Conservation (phyloP, 2,113 vertebrate species). For the Platichthys stellatus region DNA sequence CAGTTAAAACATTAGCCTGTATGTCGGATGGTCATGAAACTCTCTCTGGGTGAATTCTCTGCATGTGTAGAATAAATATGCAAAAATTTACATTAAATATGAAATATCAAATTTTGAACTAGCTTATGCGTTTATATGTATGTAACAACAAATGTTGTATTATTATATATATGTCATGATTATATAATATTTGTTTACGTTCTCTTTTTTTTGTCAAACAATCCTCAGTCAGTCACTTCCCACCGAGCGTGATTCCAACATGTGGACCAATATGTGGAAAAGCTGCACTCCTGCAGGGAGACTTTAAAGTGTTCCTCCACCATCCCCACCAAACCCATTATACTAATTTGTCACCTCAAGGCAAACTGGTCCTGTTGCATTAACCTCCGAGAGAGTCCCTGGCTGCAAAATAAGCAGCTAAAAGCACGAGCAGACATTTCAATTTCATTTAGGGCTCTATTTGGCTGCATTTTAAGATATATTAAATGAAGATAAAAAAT, state of each 20-base stretch:
- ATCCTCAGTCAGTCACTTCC: background rate
- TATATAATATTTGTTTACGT: background rate
- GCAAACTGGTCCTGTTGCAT: conserved; percentile 15
- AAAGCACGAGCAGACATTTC: background rate
- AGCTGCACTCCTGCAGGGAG: background rate
- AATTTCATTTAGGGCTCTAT: background rate
- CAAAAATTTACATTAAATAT: too few relatives aligned
- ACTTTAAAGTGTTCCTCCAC: conserved; percentile 13
- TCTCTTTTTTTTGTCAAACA: background rate
- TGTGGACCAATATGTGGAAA: background rate
- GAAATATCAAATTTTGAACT: too few relatives aligned
- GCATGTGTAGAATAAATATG: too few relatives aligned
- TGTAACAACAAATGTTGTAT: background rate
- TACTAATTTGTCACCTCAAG: conserved; percentile 37
- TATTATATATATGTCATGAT: background rate
- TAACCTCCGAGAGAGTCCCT: conserved; percentile 20
- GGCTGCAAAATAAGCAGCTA: conserved; percentile 23
- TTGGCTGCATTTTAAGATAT: conserved; percentile 7
- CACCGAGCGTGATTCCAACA: background rate
- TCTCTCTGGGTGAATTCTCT: background rate
- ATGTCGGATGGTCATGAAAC: background rate
- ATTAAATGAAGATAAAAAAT: conserved; percentile 10
- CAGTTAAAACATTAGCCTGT: conserved; percentile 4
- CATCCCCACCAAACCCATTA: conserved; percentile 9
- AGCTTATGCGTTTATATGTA: too few relatives aligned